These are phyloP conservation scores for Dione vanillae DNA, from an alignment of 2,888 invertebrate genomes.

Conservation along the genomic window DNA sequence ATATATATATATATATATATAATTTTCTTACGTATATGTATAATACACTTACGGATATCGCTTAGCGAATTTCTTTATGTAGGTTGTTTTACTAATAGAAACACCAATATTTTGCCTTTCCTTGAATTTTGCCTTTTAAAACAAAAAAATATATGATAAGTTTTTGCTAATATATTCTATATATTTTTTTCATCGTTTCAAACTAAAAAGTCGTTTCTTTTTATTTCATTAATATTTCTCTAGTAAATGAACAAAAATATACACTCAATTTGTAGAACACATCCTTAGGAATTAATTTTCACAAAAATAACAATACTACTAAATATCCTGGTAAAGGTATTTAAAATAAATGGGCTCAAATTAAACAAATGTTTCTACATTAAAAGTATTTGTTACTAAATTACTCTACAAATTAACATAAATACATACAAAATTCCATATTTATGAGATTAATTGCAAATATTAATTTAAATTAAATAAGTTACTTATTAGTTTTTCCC, in stretches of 20 bases:
- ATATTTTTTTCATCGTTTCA: no score
- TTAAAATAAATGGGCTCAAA: neutral
- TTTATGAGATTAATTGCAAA: neutral
- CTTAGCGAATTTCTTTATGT: conserved; percentile 1
- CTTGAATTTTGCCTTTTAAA: no score
- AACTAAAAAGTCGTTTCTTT: no score
- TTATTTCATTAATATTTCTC: no score
- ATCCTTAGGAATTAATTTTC: neutral
- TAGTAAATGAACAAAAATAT: no score
- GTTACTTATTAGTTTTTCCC: no score
- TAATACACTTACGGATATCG: neutral
- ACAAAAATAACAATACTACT: no score
- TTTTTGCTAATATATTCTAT: no score
- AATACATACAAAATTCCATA: neutral
- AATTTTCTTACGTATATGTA: neutral
- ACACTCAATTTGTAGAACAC: no score
- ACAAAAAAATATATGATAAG: no score
- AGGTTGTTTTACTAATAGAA: neutral
- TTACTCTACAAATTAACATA: neutral
- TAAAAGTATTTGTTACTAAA: neutral
- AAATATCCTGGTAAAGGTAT: neutral
- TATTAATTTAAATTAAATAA: neutral
- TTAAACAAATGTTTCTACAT: neutral
- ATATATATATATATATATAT: neutral
- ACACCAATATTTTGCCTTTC: no score